phyloP scores from a whole-genome alignment of 2,113 vertebrate genomes.

The Quiscalus mexicanus region DNA sequence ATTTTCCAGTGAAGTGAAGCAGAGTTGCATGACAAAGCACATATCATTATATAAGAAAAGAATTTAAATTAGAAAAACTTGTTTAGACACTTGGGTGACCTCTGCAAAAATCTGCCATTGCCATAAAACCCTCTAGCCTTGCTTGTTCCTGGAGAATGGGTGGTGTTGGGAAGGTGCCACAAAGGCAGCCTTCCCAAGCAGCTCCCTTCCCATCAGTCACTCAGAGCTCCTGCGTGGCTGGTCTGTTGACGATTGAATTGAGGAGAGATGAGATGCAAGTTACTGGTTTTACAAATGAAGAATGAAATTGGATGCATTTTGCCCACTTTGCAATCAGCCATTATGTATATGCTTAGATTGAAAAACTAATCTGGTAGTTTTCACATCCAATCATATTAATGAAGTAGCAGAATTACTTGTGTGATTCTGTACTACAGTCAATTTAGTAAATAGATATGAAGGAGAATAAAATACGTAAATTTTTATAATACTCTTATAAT shows the following conservation, averaged over 20 bases:
- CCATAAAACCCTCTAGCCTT: not conserved
- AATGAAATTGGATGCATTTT: slow-evolving; percentile 60
- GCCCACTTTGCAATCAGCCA: slow-evolving; percentile 51
- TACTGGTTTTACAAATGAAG: slow-evolving; percentile 52
- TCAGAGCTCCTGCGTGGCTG: not conserved
- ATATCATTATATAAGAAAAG: not conserved
- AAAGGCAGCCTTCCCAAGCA: not conserved
- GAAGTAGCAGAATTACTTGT: slow-evolving; percentile 67
- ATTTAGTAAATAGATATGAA: slow-evolving; percentile 78
- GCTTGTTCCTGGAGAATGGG: not conserved
- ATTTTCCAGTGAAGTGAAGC: not conserved
- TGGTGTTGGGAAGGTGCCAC: not conserved
- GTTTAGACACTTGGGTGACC: not conserved
- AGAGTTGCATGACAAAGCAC: not conserved
- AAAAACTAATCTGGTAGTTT: slow-evolving; percentile 67
- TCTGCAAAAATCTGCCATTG: not conserved
- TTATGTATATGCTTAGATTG: slow-evolving; percentile 52
- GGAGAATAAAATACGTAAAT: slow-evolving; percentile 53
- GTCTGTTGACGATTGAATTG: not conserved
- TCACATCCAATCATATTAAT: slow-evolving; percentile 66
- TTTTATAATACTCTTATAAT: slow-evolving; percentile 69
- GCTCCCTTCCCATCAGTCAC: not conserved
- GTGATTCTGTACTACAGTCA: slow-evolving; percentile 63
- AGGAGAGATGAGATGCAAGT: slow-evolving; percentile 38
- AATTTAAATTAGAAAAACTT: not conserved